Base-by-base conservation (phyloP, 30 jellyfish, hydroid and myxozoan genomes). In the Aurelia sp. region DNA sequence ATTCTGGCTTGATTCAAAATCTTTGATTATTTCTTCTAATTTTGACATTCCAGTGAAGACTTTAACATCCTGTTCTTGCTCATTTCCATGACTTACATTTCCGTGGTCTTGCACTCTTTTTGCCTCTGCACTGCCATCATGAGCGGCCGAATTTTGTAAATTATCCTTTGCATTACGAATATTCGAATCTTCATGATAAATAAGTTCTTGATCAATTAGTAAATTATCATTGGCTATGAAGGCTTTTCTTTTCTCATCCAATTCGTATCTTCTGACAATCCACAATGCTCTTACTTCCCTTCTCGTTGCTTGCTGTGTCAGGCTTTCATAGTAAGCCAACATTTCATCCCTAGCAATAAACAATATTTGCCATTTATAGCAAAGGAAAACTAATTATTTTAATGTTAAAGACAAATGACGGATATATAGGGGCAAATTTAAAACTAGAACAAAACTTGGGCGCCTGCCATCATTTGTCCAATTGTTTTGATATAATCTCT, bases 221-320 rank as follows among this genome's bases (percentile, higher is more conserved):
- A 30, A 8, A 13, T 84, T 62, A n/a, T 90, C 91, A 2, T 76
- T 58, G 47, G 65, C 40, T 13, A 90, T 51, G 52, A 90, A 95
- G 12, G 47, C 65, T 30, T 60, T 76, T 30, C 99, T 92, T 72
- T 90, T 95, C 33, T 72, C 90, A 5, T 70, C 55, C 20, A 95
- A 80, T 58, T 95, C 93, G 17, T 40, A 63, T 53, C 99, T 80
- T 50, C 60, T 41, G 13, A 95, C 81, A 19, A 64, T 44, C 99
- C 99, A 95, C 74, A 91, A 78, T 13, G 99, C 98, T 40, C 85
- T 84, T 44, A 33, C 60, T 74, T 90, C 99, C 67, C 99, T 88
- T 60, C 67, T 70, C 15, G 59, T 85, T 3, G 98, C 99, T 48
- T 72, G 51, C 21, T 48, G 53, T 16, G 99, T 58, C 27, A 95